Percentiles rank a stretch among this genome's conserved stretches.
phyloP scores from a whole-genome alignment of 2,888 invertebrate species.

The Agriotes lineatus region DNA sequence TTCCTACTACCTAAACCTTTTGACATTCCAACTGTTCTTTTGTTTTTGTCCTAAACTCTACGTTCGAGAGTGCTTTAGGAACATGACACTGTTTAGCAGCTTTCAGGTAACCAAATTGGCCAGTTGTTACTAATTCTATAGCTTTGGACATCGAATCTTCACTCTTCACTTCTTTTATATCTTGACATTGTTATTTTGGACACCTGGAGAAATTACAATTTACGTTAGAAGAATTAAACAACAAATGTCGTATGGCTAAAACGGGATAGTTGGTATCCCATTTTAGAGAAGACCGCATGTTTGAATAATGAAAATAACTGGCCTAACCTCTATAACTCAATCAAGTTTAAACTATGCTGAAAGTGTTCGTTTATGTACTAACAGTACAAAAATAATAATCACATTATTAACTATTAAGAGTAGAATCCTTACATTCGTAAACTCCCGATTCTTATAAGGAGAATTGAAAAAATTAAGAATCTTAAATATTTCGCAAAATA shows the following conservation, averaged over 20 bases:
- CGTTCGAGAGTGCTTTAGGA: slow-evolving; percentile 10
- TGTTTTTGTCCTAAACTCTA: slow-evolving; percentile 1
- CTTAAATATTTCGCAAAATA: background rate
- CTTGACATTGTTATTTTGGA: background rate
- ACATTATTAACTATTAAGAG: background rate
- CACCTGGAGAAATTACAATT: background rate
- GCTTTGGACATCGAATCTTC: slow-evolving; percentile 18
- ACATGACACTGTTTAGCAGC: slow-evolving; percentile 6
- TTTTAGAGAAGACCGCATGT: no score
- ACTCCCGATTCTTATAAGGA: background rate
- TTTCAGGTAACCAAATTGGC: slow-evolving; percentile 22
- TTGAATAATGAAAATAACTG: no score
- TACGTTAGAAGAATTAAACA: background rate
- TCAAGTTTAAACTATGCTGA: background rate
- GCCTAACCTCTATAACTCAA: no score
- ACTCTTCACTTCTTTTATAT: background rate
- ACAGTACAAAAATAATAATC: background rate
- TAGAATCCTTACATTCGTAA: background rate
- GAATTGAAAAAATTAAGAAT: background rate
- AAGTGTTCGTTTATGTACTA: background rate
- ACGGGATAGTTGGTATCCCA: no score
- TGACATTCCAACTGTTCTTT: background rate
- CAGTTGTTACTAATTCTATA: background rate
- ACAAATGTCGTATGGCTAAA: no score
- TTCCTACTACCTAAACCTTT: slow-evolving; percentile 5